A percentile compares a stretch with the other conserved stretches of the same genome.
Conservation (phyloP, 1,140 invertebrate genomes). For the Bilobella aurantiaca region DNA sequence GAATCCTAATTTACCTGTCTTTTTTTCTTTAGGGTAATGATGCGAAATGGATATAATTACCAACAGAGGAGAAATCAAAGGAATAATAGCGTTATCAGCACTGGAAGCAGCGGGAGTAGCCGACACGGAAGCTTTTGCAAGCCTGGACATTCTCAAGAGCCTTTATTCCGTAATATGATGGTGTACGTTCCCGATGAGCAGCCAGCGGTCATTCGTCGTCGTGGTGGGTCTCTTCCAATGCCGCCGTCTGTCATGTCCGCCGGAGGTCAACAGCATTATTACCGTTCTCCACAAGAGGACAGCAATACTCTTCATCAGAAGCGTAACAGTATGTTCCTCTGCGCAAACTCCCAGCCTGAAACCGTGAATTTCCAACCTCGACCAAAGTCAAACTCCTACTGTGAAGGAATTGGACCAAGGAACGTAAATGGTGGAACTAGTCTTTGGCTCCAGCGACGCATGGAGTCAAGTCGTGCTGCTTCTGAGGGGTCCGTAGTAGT, state of each 20-base stretch:
- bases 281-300: not conserved
- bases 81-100: conserved; percentile 15
- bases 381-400: conserved; percentile 36
- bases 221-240: conserved; percentile 32
- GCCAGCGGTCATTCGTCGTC: conserved; percentile 11
- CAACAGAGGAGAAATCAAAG: conserved; percentile 4
- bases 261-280: not conserved
- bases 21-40: not conserved
- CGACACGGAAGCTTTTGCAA: conserved; percentile 25
- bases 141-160: conserved; percentile 16
- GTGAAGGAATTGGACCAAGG: conserved; percentile 25
- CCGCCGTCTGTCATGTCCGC: not conserved
- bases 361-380: conserved; percentile 17
- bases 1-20: no score
- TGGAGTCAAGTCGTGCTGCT: conserved; percentile 38
- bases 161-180: conserved; percentile 13
- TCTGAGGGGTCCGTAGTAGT: conserved; percentile 24
- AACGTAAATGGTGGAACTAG: conserved; percentile 35
- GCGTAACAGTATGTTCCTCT: conserved; percentile 16
- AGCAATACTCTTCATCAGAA: not conserved
- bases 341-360: conserved; percentile 18
- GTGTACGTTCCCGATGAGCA: not conserved
- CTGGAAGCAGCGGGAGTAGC: conserved; percentile 20
- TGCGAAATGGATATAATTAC: not conserved
- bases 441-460: conserved; percentile 45